Evolutionary conservation across 2,888 invertebrate genomes (phyloP).

Genomic region (Lasioglossum zephyrum): DNA sequence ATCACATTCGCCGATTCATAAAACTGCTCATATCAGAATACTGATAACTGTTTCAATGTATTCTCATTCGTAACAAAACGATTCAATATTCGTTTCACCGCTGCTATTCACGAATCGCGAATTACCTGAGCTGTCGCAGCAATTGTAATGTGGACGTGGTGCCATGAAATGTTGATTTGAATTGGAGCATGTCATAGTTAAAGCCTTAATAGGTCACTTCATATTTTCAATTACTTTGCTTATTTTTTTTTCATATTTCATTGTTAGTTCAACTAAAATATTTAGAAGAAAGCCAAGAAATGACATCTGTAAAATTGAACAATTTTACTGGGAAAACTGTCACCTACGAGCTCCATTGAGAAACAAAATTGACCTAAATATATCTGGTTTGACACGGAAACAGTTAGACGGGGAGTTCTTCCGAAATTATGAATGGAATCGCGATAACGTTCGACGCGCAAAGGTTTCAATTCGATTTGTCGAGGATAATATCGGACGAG

Average conservation of each 20-base stretch:
- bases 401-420: background rate
- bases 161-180: background rate
- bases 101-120: background rate
- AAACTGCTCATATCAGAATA: background rate
- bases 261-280: background rate
- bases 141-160: background rate
- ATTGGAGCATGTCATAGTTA: background rate
- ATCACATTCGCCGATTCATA: background rate
- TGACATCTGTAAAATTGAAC: background rate
- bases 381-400: background rate
- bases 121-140: background rate
- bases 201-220: background rate
- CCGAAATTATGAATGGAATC: background rate
- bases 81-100: background rate
- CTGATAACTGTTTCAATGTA: background rate
- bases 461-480: constrained; percentile 25
- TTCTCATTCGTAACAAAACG: background rate
- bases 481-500: constrained; percentile 51
- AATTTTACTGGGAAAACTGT: background rate
- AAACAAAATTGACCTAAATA: background rate
- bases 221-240: background rate
- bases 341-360: background rate
- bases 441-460: too few relatives aligned
- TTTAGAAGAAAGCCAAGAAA: background rate
- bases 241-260: background rate